Evolutionary conservation across 1,140 invertebrate species (phyloP).

Genomic region (Conus betulinus): DNA sequence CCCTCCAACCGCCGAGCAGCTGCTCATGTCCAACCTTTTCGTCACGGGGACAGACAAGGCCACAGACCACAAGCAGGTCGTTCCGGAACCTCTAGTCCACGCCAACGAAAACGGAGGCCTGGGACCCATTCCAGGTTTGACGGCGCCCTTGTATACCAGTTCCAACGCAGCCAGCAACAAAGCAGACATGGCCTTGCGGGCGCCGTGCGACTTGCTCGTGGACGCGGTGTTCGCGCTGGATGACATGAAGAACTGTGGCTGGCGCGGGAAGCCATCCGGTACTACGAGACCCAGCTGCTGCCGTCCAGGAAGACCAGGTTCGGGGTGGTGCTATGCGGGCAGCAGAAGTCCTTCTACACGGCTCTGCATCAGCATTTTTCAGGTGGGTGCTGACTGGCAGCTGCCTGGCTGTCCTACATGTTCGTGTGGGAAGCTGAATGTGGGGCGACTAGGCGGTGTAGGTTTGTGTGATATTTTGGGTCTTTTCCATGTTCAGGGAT

Average conservation of each 20-base stretch:
- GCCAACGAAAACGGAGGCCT: constrained; percentile 6
- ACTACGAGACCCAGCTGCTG: constrained; percentile 30
- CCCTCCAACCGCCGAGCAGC: constrained; percentile 7
- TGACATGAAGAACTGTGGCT: constrained; percentile 27
- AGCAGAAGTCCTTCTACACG: constrained; percentile 25
- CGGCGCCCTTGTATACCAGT: background rate
- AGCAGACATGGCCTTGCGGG: background rate
- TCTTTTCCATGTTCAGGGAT: too few species aligned
- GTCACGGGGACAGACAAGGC: constrained; percentile 5
- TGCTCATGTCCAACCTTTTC: constrained; percentile 28
- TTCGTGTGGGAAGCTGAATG: too few species aligned
- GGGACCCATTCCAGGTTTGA: constrained; percentile 1
- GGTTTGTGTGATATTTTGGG: too few species aligned
- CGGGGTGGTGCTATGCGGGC: constrained; percentile 24
- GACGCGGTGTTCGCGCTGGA: constrained; percentile 35
- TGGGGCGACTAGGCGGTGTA: too few species aligned
- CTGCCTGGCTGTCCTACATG: background rate
- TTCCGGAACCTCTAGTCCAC: background rate
- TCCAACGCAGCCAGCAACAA: background rate
- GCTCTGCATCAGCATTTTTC: constrained; percentile 19
- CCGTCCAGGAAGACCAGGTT: constrained; percentile 23
- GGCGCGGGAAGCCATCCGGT: constrained; percentile 15
- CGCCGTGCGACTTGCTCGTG: constrained; percentile 24
- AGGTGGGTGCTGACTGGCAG: background rate
- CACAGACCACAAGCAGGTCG: background rate